Conservation (phyloP, 2,797 vertebrate genomes). For the Ciconia nigra region DNA sequence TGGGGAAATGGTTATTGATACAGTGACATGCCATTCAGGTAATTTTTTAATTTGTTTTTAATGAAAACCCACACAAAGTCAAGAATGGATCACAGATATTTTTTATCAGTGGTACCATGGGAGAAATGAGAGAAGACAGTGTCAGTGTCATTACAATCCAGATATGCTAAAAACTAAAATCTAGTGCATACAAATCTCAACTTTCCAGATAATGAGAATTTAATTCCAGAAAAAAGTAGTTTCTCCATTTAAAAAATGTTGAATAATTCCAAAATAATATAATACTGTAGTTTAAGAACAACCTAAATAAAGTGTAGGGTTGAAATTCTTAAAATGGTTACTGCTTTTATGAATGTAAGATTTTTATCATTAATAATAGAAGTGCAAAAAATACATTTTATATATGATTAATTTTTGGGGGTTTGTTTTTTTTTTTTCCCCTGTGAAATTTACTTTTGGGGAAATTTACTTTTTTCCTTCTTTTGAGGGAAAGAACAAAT, state of each 20-base stretch:
- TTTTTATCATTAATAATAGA: background rate
- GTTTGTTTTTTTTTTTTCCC: background rate
- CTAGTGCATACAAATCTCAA: background rate
- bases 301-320: background rate
- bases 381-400: background rate
- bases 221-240: background rate
- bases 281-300: background rate
- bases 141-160: background rate
- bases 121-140: background rate
- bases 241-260: background rate
- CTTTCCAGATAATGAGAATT: background rate
- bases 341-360: background rate
- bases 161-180: background rate
- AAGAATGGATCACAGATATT: background rate
- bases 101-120: background rate
- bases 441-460: background rate
- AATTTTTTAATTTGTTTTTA: background rate
- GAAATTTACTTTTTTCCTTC: background rate
- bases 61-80: background rate
- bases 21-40: background rate
- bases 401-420: background rate
- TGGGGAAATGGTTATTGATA: background rate
- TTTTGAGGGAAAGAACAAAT: background rate
- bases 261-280: background rate
- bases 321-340: background rate